A percentile compares a stretch with the other conserved stretches of the same genome.
phyloP scores from a whole-genome alignment of 2,113 vertebrate species.

The Tachysurus fulvidraco region DNA sequence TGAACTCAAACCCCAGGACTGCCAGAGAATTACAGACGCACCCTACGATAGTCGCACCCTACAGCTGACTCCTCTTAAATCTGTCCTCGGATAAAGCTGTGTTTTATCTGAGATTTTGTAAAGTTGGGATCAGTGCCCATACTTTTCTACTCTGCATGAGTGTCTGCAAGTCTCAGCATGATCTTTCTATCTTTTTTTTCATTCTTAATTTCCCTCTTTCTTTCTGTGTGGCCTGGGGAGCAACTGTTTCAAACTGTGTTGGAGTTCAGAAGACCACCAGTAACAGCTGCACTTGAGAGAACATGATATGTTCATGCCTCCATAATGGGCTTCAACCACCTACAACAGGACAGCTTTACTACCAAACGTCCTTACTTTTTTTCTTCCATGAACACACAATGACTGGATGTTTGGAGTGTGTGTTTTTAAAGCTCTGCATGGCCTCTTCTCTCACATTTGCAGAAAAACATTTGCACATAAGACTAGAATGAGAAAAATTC shows the following conservation, averaged over 20 bases:
- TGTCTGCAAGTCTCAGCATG: slow-evolving; percentile 36
- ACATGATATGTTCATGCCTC: not conserved
- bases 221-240: slow-evolving; percentile 48
- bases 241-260: slow-evolving; percentile 21
- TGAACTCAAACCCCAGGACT: not conserved
- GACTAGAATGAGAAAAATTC: not conserved
- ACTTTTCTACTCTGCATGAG: not conserved
- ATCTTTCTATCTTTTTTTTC: not conserved
- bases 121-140: not conserved
- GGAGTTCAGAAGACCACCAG: slow-evolving; percentile 10
- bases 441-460: not conserved
- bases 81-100: not conserved
- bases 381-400: not conserved
- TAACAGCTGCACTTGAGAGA: slow-evolving; percentile 48
- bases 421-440: not conserved
- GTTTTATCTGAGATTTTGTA: slow-evolving; percentile 9
- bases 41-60: slow-evolving; percentile 9
- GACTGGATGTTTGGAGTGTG: not conserved
- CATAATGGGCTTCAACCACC: not conserved
- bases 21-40: not conserved
- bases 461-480: not conserved
- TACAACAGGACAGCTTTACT: not conserved
- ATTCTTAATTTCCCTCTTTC: not conserved
- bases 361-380: not conserved
- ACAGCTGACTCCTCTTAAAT: not conserved